Base-by-base conservation (phyloP, 2,113 vertebrate species). In the Junco hyemalis region DNA sequence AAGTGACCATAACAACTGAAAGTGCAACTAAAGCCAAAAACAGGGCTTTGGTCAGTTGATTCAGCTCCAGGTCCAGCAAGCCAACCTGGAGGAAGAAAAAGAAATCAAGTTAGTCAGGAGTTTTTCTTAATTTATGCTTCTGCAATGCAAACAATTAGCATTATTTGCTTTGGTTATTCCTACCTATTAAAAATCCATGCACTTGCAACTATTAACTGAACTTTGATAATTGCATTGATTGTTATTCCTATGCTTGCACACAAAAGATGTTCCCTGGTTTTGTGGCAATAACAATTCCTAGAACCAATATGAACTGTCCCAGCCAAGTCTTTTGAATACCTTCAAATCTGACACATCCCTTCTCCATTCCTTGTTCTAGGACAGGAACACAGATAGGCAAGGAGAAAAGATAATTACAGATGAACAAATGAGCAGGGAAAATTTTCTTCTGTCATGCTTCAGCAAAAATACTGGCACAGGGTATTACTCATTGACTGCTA, bases 11-110 rank as follows among this genome's bases (percentile, higher is more conserved):
- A 85, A 99, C 99, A 23, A 99, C 54, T 0, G 99, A 98, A 22
- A 99, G 98, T 8, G 98, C 98, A 89, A 99, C 98, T 89, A 99
- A 97, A n/a, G 99, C 99, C 96, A 99, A 93, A 94, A 99, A 99
- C 56, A 99, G 96, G 8, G 99, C 99, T 92, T 99, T 99, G 66
- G 99, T 99, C 95, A 99, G 97, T 38, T 98, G 98, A 92, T 99
- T 99, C 96, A 99, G 96, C 94, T 99, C 99, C 73, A 99, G 97
- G 91, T 99, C 99, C 97, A 99, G 88, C 63, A 99, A 96, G 14
- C 99, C 99, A 51, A 99, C 98, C 99, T 99, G 94, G n/a, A 95
- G 57, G 66, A 73, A 86, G 70, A 69, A 93, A 69, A 44, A 65
- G 13, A 76, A 81, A 65, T 24, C 57, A 73, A 60, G 44, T 51